Percentiles rank a stretch among this genome's conserved stretches.
Conservation (phyloP, 2,113 vertebrate genomes). For the Thunnus thynnus region DNA sequence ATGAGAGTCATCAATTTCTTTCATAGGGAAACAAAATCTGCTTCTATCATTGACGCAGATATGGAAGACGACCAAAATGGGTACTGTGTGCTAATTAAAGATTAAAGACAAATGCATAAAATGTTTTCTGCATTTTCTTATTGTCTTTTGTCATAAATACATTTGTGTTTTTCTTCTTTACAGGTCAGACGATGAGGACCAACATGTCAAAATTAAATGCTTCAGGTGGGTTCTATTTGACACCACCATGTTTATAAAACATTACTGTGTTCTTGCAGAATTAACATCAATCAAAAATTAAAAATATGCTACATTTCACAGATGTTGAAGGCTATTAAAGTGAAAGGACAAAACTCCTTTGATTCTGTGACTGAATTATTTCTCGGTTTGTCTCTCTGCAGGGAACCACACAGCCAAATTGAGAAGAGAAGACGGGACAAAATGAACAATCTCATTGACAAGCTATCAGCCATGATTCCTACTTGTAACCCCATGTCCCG, state of each 20-base stretch:
- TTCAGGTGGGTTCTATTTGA: conserved; percentile 84
- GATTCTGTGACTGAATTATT: background rate
- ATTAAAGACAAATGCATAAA: no score
- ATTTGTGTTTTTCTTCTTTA: conserved; percentile 45
- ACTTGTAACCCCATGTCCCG: conserved; percentile 90
- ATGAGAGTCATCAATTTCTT: conserved; percentile 27
- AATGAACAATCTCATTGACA: conserved; percentile 95
- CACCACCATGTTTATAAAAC: background rate
- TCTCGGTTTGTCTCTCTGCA: conserved; percentile 57
- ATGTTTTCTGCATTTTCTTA: background rate
- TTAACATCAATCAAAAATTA: background rate
- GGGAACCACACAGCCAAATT: conserved; percentile 95
- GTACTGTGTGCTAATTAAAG: conserved; percentile 65
- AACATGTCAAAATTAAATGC: conserved; percentile 90
- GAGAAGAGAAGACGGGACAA: conserved; percentile 95
- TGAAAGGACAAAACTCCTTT: background rate
- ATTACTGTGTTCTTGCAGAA: background rate
- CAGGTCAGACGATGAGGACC: conserved; percentile 91
- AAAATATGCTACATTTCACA: background rate
- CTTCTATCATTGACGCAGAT: conserved; percentile 80
- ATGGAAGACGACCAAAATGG: conserved; percentile 86
- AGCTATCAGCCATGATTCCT: conserved; percentile 94
- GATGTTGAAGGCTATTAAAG: background rate
- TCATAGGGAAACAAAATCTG: conserved; percentile 82
- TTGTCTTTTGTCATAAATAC: background rate